Percentiles rank a stretch among this genome's conserved stretches.
These are phyloP conservation scores for Gadopsis bispinosus DNA, from an alignment of 2,797 vertebrate species.

Conservation along the genomic window DNA sequence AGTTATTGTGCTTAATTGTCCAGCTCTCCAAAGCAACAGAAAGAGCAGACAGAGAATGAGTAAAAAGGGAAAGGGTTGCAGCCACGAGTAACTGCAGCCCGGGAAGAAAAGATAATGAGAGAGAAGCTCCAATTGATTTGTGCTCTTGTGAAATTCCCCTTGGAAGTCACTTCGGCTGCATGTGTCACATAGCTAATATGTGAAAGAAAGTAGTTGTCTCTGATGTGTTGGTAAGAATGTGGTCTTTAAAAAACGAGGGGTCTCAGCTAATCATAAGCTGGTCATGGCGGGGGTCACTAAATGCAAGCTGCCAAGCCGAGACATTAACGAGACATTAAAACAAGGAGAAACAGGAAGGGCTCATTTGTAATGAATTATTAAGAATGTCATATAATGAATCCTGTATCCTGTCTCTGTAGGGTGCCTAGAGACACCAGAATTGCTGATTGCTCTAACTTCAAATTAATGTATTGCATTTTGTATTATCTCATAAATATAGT, in stretches of 20 bases:
- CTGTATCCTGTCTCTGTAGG: slow-evolving; percentile 71
- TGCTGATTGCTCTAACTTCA: slow-evolving; percentile 78
- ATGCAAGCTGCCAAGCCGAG: slow-evolving; percentile 28
- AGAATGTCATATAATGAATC: slow-evolving; percentile 81
- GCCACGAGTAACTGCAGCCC: slow-evolving; percentile 47
- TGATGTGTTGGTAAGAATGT: slow-evolving; percentile 36
- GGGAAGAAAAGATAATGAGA: slow-evolving; percentile 66
- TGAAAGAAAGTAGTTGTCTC: slow-evolving; percentile 54
- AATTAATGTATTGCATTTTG: slow-evolving; percentile 79
- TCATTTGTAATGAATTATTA: slow-evolving; percentile 81
- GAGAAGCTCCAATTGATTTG: slow-evolving; percentile 75
- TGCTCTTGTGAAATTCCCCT: slow-evolving; percentile 69
- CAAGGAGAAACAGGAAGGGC: slow-evolving; percentile 65
- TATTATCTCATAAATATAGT: slow-evolving; percentile 78
- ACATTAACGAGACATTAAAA: slow-evolving; percentile 58
- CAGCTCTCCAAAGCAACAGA: slow-evolving; percentile 61
- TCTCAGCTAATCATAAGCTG: slow-evolving; percentile 56
- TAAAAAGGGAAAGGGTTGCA: slow-evolving; percentile 35
- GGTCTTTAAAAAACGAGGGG: slow-evolving; percentile 26
- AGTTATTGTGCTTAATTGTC: slow-evolving; percentile 60
- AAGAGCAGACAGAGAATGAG: slow-evolving; percentile 31
- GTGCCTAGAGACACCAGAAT: slow-evolving; percentile 72
- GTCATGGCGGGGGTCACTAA: slow-evolving; percentile 57
- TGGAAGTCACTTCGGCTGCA: slow-evolving; percentile 59
- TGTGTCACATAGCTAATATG: slow-evolving; percentile 61